Evolutionary conservation across 2,888 invertebrate species (phyloP), one percentile per base, ranked within the genome.

Genomic region (Leptarthrus brevirostris): DNA sequence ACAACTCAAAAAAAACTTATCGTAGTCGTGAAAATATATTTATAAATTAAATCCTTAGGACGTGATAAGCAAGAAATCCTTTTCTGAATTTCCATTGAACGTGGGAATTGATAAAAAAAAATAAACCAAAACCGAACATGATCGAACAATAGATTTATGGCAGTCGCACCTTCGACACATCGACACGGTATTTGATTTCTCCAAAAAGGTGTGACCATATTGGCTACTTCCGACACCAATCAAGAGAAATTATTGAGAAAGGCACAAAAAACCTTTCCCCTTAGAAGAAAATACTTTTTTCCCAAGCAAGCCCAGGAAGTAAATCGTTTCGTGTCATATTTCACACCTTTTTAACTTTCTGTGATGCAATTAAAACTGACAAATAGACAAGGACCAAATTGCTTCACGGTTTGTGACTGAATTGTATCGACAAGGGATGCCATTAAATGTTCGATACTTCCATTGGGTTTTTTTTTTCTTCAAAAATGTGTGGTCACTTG

Each of bases 301-400:
- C 40, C 40, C 40, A 40, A 12, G 12, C 40, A 6, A 18, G 18
- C 8, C 12, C 3, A 20, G 49, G 20, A 49, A 49, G 49, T 2
- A 40, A 49, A 49, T 49, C 20, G 49, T 49, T 49, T 49, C 18
- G 49, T 49, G 49, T 49, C 20, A 20, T 20, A 49, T 49, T 49
- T 49, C 49, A 49, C 49, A 18, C 49, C 49, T 49, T 49, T 49
- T 49, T 49, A 49, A 49, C 49, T 49, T 49, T 49, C 12, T 3
- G 20, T 1, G 20, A 20, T 49, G 18, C 18, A 49, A 49, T 49
- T 49, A 49, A 16, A 49, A 49, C 1, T 49, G 49, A 49, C 49
- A 49, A 49, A 49, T 49, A 18, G 49, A 49, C 49, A 49, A 18
- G 1, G 18, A 14, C 16, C 20, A 49, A 49, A 49, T 49, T 18